Base-by-base conservation (phyloP, 2,888 invertebrate species). In the Panzeria rudis region DNA sequence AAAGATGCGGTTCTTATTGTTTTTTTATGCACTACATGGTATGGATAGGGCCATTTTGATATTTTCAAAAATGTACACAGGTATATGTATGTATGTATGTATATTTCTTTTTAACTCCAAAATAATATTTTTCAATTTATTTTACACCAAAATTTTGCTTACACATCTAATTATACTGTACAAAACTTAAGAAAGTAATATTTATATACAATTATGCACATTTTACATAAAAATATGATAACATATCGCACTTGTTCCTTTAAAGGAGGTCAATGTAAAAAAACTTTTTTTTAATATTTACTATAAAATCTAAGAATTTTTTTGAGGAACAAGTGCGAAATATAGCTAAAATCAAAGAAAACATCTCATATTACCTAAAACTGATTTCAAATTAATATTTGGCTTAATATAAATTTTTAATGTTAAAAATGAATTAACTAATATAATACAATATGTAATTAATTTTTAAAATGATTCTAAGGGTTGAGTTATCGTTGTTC, bases 381-480 rank as follows among this genome's bases (percentile, higher is more conserved):
- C 52, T 73, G 38, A 54, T 76, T 50, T 68, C 50, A 72, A 41
- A 25, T 66, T 41, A 54, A 25, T 82, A 71, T 69, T 82, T 82
- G 82, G 76, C 62, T 76, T 56, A 82, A 23, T 32, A 23, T 25
- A 56, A 23, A 66, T 35, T 64, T 64, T 35, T 80, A 72, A 15
- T 20, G 61, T 47, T 78, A 72, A 52, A 13, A 23, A 47, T n/a
- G 38, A 54, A 20, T 56, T 75, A 68, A 54, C 54, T 64, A 56
- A 66, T 52, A 32, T 0, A 61, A 62, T 11, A 38, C 17, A 50
- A 32, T 54, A 38, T 9, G 2, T 38, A 50, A 38, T 62, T 8
- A n/a, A 17, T 41, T 54, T 69, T 77, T 81, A 87, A 77, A 84
- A 50, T 61, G 75, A 52, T 64, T 87, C 84, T 76, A 87, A 38